phyloP scores from a whole-genome alignment of 2,888 invertebrate genomes.

The Pheosia tremula region DNA sequence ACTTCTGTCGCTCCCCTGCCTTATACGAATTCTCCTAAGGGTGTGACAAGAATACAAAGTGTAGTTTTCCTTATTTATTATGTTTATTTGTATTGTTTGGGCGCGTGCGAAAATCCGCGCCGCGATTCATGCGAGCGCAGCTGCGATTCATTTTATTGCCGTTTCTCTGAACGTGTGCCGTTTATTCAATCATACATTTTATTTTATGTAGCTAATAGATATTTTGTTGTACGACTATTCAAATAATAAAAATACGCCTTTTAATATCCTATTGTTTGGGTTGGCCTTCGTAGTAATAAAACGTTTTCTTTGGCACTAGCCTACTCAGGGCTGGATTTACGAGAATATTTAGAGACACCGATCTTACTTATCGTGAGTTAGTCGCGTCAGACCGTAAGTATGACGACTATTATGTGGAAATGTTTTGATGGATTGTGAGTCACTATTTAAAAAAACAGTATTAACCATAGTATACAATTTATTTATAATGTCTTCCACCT shows the following conservation, averaged over 20 bases:
- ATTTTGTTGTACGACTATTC: background rate
- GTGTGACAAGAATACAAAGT: constrained; percentile 42
- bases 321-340: too few species aligned
- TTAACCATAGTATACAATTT: background rate
- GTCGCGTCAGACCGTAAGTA: too few species aligned
- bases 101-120: constrained; percentile 29
- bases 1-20: background rate
- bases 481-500: constrained; percentile 9
- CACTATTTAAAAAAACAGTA: background rate
- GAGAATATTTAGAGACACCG: too few species aligned
- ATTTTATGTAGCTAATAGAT: background rate
- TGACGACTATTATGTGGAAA: too few species aligned
- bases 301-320: too few species aligned
- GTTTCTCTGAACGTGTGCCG: constrained; percentile 17
- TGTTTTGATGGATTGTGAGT: too few species aligned
- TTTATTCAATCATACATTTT: constrained; percentile 6
- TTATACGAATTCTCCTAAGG: background rate
- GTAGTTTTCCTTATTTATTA: constrained; percentile 38
- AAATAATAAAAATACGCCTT: too few species aligned
- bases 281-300: too few species aligned
- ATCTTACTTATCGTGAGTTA: too few species aligned
- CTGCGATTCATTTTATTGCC: constrained; percentile 42
- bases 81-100: constrained; percentile 45
- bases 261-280: too few species aligned
- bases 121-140: constrained; percentile 34